phyloP scores from a whole-genome alignment of 2,797 vertebrate species.

The Nothura maculosa region DNA sequence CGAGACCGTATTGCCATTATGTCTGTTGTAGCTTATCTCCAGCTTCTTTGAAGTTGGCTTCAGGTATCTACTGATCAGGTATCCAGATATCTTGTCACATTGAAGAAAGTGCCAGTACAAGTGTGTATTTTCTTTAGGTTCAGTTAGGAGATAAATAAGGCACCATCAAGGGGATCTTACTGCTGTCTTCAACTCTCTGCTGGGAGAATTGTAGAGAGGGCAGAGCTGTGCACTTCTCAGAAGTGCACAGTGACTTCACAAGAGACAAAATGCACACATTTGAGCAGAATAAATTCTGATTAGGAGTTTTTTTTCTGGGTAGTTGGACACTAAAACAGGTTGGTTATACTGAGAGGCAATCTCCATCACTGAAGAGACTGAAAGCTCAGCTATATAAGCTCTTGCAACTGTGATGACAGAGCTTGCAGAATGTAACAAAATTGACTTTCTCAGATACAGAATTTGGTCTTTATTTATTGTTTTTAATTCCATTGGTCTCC shows the following conservation, averaged over 20 bases:
- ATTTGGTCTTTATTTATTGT: not conserved
- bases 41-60: not conserved
- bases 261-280: not conserved
- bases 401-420: not conserved
- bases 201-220: not conserved
- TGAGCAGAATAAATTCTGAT: not conserved
- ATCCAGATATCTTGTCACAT: not conserved
- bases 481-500: not conserved
- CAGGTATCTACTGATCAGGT: not conserved
- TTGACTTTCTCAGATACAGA: not conserved
- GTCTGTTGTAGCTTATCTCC: not conserved
- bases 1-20: not conserved
- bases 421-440: not conserved
- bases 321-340: not conserved
- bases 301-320: fast-evolving
- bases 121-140: not conserved
- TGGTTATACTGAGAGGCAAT: not conserved
- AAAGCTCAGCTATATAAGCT: not conserved
- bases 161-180: fast-evolving
- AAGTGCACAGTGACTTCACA: not conserved
- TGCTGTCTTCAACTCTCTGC: not conserved
- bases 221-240: not conserved
- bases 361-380: not conserved
- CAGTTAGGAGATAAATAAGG: not conserved
- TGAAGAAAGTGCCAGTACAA: not conserved